Base-by-base conservation (phyloP, 2,797 vertebrate species). In the Peromyscus eremicus region DNA sequence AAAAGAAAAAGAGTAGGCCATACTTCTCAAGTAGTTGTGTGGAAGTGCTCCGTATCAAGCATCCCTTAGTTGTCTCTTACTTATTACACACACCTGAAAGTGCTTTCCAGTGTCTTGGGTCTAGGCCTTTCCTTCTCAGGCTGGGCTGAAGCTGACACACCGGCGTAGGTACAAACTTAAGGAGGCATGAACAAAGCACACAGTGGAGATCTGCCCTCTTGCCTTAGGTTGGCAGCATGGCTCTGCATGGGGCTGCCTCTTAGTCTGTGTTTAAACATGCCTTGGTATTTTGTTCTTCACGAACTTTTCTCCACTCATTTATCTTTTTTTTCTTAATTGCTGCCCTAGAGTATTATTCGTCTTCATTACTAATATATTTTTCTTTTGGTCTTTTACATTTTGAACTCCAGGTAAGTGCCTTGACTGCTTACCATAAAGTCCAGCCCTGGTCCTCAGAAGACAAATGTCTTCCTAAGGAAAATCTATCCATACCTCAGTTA, bases 401-500 rank as follows among this genome's bases (percentile, higher is more conserved):
- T 71, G 49, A 92, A 37, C 10, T 64, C 14, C 37, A 84, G 16
- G 46, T 43, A 91, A 92, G 13, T 23, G 10, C 1, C 1, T 93
- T 77, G 46, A 16, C 88, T 37, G 11, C 19, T 25, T 66, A 90
- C 55, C 16, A n/a, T 70, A 76, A 66, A 13, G 64, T 85, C 25
- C 25, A 77, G 32, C 12, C 29, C 43, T 37, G 5, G 40, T 70
- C 57, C 40, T 86, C 76, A 94, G 73, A 91, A 91, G 77, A 83
- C 46, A 73, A 84, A 94, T 64, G 29, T 34, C 76, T 91, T 85
- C 90, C 21, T 84, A 89, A 91, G 49, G 49, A 93, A 94, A 94
- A 82, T 68, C n/a, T 21, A 94, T 55, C 40, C 73, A 34, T 40
- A 87, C 94, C 71, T 92, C 80, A 76, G 43, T 90, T 96, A 95